Base-by-base conservation (phyloP, 2,888 invertebrate genomes). In the Sialis fuliginosa region DNA sequence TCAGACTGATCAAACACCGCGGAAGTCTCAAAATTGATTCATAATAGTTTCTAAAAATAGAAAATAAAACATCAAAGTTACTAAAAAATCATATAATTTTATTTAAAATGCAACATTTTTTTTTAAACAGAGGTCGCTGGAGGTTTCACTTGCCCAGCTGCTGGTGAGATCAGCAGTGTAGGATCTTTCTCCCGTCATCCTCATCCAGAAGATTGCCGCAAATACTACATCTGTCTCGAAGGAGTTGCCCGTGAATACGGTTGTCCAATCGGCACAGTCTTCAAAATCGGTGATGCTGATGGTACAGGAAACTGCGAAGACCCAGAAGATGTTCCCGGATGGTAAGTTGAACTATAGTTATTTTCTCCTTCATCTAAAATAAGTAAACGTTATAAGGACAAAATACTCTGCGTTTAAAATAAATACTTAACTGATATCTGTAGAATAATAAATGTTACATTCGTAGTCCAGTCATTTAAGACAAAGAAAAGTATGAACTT, bases 151-250 rank as follows among this genome's bases (percentile, higher is more conserved):
- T 91, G 91, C 68, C 87, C 90, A 48, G 81, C 83, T 52, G 73
- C 82, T 47, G 86, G 86, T 58, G 87, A 88, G 67, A 74, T 85
- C 33, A 77, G 82, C 58, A 81, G 80, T 60, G 75, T 83, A 53
- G 91, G 90, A 51, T 84, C 89, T 52, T 93, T 92, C 81, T 89
- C 90, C 57, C 81, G 92, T 62, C 92, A 92, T 68, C 89, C 91
- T 49, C 92, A 93, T 67, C 91, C 91, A 35, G 89, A 90, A 55
- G 89, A 89, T 68, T 90, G 89, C 75, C 81, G 92, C 60, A 91
- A 92, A 65, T 93, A 91, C 71, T 93, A 88, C 74, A 90, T 92
- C 67, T 93, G 92, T 63, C 66, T 91, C 53, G 91, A 91, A 66
- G 86, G 87, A 55, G 81, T 80, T 49, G 87, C 92, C 53, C 79